Conservation (phyloP, 1,140 invertebrate species). For the Leucophenga varia region DNA sequence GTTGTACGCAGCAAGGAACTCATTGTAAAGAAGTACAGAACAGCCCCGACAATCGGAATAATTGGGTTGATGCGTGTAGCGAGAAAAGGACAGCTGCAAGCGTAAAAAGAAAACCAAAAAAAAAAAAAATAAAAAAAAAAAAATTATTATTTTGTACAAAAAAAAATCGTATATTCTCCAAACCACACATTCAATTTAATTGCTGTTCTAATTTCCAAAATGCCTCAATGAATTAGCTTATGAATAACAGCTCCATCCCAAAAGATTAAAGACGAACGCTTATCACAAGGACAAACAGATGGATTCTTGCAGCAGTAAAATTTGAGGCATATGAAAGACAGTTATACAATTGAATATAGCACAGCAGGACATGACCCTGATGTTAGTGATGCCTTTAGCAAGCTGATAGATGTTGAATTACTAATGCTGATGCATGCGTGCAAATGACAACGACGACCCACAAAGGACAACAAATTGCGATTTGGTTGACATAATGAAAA, state of each 20-base stretch:
- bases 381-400: not conserved
- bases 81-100: slow-evolving; percentile 84
- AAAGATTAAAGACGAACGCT: too few species aligned
- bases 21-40: slow-evolving; percentile 90
- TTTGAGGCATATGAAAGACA: slow-evolving; percentile 17
- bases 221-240: too few species aligned
- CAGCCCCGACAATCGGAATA: slow-evolving; percentile 83
- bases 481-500: slow-evolving; percentile 34
- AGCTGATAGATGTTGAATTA: not conserved
- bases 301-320: slow-evolving; percentile 9
- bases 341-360: too few species aligned
- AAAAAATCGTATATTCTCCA: too few species aligned
- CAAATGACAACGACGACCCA: slow-evolving; percentile 24
- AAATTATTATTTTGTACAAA: not conserved
- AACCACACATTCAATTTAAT: too few species aligned
- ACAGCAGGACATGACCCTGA: slow-evolving; percentile 7
- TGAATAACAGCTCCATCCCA: too few species aligned
- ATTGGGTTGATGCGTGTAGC: slow-evolving; percentile 76
- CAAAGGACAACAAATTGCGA: slow-evolving; percentile 14
- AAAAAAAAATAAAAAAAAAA: slow-evolving; percentile 18
- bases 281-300: slow-evolving; percentile 4
- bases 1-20: slow-evolving; percentile 85
- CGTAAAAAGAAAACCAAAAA: slow-evolving; percentile 2
- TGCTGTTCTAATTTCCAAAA: too few species aligned
- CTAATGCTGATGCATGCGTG: slow-evolving; percentile 33